These are phyloP conservation scores for Pectinophora gossypiella DNA, from an alignment of 1,140 invertebrate genomes.

Conservation along the genomic window DNA sequence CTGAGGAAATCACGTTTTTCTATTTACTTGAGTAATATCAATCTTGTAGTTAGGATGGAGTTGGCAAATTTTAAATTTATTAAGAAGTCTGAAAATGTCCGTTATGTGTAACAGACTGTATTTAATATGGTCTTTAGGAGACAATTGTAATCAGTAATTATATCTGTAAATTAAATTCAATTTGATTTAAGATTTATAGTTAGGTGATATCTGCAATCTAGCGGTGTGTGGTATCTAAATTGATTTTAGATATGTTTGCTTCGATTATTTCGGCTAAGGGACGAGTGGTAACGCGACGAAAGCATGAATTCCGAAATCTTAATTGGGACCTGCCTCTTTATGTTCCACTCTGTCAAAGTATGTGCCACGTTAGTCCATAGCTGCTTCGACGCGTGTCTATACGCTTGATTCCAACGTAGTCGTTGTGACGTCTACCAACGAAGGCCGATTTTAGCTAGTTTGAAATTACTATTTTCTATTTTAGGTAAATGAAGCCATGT, in stretches of 20 bases:
- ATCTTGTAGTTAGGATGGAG: constrained; percentile 58
- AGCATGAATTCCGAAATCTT: constrained; percentile 57
- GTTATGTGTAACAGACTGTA: constrained; percentile 43
- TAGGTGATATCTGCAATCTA: constrained; percentile 53
- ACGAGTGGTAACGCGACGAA: constrained; percentile 23
- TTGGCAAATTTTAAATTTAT: constrained; percentile 53
- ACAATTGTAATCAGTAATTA: constrained; percentile 55
- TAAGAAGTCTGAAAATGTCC: constrained; percentile 55
- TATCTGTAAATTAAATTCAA: constrained; percentile 51
- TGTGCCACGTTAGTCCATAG: constrained; percentile 17
- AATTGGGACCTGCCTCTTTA: constrained; percentile 28
- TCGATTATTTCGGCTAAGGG: constrained; percentile 34
- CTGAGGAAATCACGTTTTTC: constrained; percentile 52
- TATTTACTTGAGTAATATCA: constrained; percentile 55
- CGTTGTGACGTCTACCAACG: not conserved
- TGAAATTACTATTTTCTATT: not conserved
- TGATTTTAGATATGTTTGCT: constrained; percentile 42
- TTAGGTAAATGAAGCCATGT: too few relatives aligned
- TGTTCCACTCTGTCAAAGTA: constrained; percentile 8
- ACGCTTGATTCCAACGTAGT: constrained; percentile 16
- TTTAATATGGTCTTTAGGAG: constrained; percentile 53
- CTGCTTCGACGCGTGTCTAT: constrained; percentile 28
- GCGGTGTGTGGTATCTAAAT: constrained; percentile 37
- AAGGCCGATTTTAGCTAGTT: not conserved
- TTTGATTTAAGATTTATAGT: constrained; percentile 66